Percentiles rank a stretch among this genome's conserved stretches.
These are phyloP conservation scores for Phyllotis vaccarum DNA, from an alignment of 2,797 vertebrate genomes.

Conservation along the genomic window DNA sequence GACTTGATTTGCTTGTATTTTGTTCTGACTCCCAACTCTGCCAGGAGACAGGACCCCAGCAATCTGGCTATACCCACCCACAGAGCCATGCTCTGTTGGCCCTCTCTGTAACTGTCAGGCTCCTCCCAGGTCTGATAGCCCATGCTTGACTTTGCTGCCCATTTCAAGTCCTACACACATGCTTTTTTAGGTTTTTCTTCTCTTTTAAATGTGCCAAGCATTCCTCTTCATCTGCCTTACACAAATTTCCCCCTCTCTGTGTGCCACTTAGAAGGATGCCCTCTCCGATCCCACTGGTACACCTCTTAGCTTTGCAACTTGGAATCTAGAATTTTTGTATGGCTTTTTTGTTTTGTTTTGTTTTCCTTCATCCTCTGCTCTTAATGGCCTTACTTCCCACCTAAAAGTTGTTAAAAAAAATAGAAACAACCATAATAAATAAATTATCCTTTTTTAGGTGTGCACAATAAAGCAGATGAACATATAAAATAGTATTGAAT, in stretches of 20 bases:
- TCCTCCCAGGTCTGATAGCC: not conserved
- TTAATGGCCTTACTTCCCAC: not conserved
- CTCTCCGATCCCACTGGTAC: not conserved
- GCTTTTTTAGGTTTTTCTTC: not conserved
- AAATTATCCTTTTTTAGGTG: not conserved
- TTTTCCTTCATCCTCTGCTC: not conserved
- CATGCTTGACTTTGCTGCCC: not conserved
- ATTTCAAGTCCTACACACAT: not conserved
- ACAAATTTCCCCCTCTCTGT: no score
- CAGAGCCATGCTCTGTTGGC: not conserved
- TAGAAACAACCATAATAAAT: not conserved
- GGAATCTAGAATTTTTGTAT: no score
- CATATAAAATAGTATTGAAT: not conserved
- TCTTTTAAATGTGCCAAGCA: not conserved
- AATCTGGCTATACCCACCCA: not conserved
- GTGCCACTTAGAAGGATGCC: not conserved
- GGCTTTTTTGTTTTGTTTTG: not conserved
- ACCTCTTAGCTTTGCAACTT: not conserved
- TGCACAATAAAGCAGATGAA: not conserved
- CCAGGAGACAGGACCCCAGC: not conserved
- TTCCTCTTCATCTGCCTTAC: not conserved
- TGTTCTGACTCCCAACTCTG: not conserved
- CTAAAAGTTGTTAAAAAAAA: not conserved
- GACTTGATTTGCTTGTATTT: not conserved
- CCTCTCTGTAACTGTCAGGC: not conserved